These are phyloP conservation scores for Athripsodes cinereus DNA, from an alignment of 2,888 invertebrate genomes.

Conservation along the genomic window DNA sequence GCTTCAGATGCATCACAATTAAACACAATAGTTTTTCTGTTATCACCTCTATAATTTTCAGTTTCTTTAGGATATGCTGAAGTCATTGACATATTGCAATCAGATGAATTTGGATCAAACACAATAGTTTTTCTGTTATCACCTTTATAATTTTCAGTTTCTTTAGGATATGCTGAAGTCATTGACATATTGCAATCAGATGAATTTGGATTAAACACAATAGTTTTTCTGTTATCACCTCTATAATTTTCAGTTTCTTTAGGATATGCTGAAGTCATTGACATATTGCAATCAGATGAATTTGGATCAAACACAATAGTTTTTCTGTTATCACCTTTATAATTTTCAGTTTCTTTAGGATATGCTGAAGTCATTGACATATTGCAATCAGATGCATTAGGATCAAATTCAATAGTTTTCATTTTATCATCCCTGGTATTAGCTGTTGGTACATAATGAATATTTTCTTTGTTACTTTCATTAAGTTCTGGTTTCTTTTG, in stretches of 20 bases:
- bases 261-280: neutral
- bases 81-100: constrained; percentile 6
- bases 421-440: too few species aligned
- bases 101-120: neutral
- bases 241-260: too few species aligned
- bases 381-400: neutral
- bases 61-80: too few species aligned
- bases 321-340: neutral
- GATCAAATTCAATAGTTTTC: constrained; percentile 15
- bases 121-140: constrained; percentile 5
- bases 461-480: constrained; percentile 9
- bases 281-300: neutral
- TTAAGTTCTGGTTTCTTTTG: constrained; percentile 11
- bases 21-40: constrained; percentile 9
- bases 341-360: neutral
- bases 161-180: constrained; percentile 3
- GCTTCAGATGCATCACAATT: constrained; percentile 4
- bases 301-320: neutral
- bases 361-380: constrained; percentile 13
- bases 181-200: constrained; percentile 5
- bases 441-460: too few species aligned
- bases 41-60: neutral
- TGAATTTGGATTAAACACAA: neutral
- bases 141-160: neutral
- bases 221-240: constrained; percentile 12